These are phyloP conservation scores for Pseudococcus longispinus DNA, from an alignment of 2,888 invertebrate species.

Conservation along the genomic window DNA sequence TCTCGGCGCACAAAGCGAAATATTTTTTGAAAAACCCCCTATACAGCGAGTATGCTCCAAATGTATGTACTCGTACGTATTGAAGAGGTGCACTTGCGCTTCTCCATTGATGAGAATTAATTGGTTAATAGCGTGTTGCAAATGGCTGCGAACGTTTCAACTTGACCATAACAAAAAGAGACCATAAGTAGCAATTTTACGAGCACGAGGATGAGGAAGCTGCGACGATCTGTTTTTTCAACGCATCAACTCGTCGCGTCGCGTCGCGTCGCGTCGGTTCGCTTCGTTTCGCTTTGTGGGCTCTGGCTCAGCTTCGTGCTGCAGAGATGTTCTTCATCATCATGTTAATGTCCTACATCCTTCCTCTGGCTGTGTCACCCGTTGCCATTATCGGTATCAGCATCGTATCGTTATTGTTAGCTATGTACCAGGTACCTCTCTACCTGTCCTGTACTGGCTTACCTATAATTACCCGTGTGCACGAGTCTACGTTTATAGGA, in stretches of 20 bases:
- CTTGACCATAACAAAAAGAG: neutral
- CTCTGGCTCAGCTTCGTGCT: neutral
- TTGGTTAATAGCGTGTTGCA: slow-evolving; percentile 23
- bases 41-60: neutral
- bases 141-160: slow-evolving; percentile 1
- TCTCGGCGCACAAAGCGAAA: neutral
- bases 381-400: neutral
- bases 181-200: slow-evolving; percentile 1
- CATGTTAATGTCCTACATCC: neutral
- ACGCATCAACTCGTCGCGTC: neutral
- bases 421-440: too few species aligned
- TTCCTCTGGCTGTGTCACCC: neutral
- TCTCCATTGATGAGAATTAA: slow-evolving; percentile 18
- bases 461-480: neutral
- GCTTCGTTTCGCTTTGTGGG: neutral
- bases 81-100: slow-evolving; percentile 3
- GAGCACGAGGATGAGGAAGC: neutral
- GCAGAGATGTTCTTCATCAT: neutral
- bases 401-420: neutral
- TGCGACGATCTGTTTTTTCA: slow-evolving; percentile 4
- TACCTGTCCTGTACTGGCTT: too few species aligned
- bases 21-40: neutral
- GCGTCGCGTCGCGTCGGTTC: neutral
- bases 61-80: neutral
- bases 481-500: neutral